A percentile compares a stretch with the other conserved stretches of the same genome.
These are phyloP conservation scores for Hypercompe scribonia DNA, from an alignment of 2,888 invertebrate genomes.

Conservation along the genomic window DNA sequence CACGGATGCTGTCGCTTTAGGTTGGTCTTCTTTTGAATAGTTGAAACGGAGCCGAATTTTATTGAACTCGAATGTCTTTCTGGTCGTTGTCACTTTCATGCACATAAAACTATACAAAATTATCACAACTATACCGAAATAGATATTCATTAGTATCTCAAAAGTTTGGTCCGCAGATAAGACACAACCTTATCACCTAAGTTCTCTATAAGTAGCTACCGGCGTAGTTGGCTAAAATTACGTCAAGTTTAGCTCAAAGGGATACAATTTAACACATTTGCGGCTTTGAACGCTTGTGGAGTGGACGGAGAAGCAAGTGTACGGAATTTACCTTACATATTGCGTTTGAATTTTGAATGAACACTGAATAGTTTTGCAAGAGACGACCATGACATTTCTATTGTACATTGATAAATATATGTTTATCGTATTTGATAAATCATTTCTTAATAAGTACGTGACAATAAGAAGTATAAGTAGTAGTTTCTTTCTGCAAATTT, in stretches of 20 bases:
- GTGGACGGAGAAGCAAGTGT: constrained; percentile 28
- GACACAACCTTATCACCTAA: constrained; percentile 36
- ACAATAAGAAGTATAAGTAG: too few species aligned
- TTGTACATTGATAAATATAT: too few species aligned
- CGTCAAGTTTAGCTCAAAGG: constrained; percentile 51
- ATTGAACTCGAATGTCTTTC: neutral
- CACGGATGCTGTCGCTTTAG: too few species aligned
- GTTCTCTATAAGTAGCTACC: constrained; percentile 21
- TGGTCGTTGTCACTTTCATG: neutral
- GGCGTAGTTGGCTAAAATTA: constrained; percentile 34
- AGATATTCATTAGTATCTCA: constrained; percentile 18
- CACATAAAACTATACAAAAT: neutral
- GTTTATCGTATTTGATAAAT: too few species aligned
- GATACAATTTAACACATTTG: constrained; percentile 47
- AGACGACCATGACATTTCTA: too few species aligned
- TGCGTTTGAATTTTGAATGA: constrained; percentile 2
- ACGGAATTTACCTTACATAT: constrained; percentile 1
- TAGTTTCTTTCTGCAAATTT: too few species aligned
- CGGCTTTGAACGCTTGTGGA: constrained; percentile 24
- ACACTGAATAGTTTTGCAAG: too few species aligned
- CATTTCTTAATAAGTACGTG: too few species aligned
- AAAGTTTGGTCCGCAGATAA: constrained; percentile 10
- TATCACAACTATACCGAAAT: neutral
- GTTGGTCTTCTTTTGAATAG: too few species aligned
- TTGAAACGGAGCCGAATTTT: neutral